Percentiles rank a stretch among this genome's conserved stretches.
phyloP scores from a whole-genome alignment of 2,797 vertebrate species.

The Manis crassicaudata region DNA sequence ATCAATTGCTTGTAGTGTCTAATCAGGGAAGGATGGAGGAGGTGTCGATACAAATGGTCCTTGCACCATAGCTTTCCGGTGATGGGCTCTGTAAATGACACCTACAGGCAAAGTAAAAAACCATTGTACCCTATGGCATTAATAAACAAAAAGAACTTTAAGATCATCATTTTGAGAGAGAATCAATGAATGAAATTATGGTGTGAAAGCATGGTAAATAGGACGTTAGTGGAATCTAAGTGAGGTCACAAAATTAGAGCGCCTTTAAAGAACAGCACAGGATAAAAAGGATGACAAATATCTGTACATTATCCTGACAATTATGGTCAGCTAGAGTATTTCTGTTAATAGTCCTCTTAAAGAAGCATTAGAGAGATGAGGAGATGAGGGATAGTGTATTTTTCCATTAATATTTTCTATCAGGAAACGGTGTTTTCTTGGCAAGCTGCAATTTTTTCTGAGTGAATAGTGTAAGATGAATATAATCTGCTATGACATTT shows the following conservation, averaged over 20 bases:
- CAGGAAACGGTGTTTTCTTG: background rate
- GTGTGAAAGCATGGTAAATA: background rate
- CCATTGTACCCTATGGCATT: background rate
- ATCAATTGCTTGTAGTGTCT: background rate
- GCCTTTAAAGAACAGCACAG: background rate
- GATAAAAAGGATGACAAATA: background rate
- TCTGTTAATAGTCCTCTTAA: background rate
- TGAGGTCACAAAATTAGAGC: background rate
- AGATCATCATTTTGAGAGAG: background rate
- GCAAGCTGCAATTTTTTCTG: background rate
- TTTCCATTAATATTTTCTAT: background rate
- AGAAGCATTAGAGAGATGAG: background rate
- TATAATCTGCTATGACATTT: background rate
- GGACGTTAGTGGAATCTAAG: background rate
- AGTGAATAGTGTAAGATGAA: background rate
- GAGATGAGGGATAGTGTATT: background rate
- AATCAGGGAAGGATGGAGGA: background rate
- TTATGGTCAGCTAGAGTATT: background rate
- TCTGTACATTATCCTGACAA: background rate
- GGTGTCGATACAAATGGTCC: background rate
- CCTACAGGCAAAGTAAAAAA: background rate
- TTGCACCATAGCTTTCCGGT: background rate
- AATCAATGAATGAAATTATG: conserved; percentile 3
- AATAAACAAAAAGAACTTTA: background rate
- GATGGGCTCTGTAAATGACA: background rate